Evolutionary conservation across 2,797 vertebrate genomes (phyloP).

Genomic region (Caiman crocodilus): DNA sequence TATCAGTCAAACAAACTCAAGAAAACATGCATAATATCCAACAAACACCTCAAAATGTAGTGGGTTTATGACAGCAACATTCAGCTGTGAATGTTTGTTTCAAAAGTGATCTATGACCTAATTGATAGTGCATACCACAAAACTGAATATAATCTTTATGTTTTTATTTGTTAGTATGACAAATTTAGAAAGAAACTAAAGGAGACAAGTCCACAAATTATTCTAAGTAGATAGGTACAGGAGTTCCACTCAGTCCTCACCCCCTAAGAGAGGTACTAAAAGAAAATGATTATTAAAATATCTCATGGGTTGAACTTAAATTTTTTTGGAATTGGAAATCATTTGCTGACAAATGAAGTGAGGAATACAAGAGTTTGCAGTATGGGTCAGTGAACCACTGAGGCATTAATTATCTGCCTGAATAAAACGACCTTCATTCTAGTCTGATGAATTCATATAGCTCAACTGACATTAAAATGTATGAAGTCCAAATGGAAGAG

Average conservation of each 20-base stretch:
- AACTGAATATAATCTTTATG: neutral
- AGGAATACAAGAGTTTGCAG: slow-evolving; percentile 9
- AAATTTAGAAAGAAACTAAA: slow-evolving; percentile 29
- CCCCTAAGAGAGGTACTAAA: slow-evolving; percentile 5
- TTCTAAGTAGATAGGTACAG: neutral
- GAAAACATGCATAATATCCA: too few relatives aligned
- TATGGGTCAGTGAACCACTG: slow-evolving; percentile 30
- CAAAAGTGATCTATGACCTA: neutral
- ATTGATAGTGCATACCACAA: slow-evolving; percentile 19
- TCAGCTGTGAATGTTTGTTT: slow-evolving; percentile 27
- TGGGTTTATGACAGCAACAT: neutral
- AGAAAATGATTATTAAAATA: neutral
- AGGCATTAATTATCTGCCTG: slow-evolving; percentile 24
- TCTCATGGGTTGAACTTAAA: neutral
- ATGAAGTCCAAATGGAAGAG: neutral
- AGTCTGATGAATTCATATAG: neutral
- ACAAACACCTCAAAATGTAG: too few relatives aligned
- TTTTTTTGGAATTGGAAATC: neutral
- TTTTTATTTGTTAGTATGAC: slow-evolving; percentile 23
- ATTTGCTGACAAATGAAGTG: neutral
- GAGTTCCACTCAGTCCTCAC: neutral
- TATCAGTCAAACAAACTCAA: too few relatives aligned
- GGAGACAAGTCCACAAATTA: slow-evolving; percentile 5
- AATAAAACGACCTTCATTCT: neutral
- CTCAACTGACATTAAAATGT: neutral